Percentiles rank a stretch among this genome's conserved stretches.
Conservation (phyloP, 2,888 invertebrate species). For the Agrochola lychnidis region DNA sequence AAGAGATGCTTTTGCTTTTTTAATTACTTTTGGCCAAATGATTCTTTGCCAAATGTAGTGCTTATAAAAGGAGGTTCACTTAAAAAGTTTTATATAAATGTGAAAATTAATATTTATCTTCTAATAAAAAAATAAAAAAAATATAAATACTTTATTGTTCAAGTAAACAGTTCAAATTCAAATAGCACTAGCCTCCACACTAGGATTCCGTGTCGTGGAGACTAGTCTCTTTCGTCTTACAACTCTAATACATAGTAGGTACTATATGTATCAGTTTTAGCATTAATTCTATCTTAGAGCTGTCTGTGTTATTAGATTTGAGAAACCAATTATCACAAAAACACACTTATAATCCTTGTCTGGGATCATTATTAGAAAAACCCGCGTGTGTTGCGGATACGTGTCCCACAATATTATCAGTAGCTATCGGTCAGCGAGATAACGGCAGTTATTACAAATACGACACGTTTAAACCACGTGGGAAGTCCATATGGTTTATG, state of each 20-base stretch:
- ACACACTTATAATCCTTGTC: not conserved
- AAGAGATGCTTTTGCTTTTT: not conserved
- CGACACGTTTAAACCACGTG: not conserved
- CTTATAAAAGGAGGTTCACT: not conserved
- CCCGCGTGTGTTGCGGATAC: not conserved
- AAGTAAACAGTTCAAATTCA: too few relatives aligned
- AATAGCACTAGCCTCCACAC: too few relatives aligned
- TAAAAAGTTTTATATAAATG: not conserved
- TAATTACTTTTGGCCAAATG: not conserved
- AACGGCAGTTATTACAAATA: slow-evolving; percentile 11
- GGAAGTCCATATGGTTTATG: not conserved
- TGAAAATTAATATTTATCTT: not conserved
- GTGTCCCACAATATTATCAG: slow-evolving; percentile 2
- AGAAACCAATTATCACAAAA: not conserved
- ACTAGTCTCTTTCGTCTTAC: too few relatives aligned
- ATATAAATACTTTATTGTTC: too few relatives aligned
- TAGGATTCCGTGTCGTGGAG: too few relatives aligned
- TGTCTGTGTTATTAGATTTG: not conserved
- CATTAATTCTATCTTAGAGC: too few relatives aligned
- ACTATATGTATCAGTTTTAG: too few relatives aligned
- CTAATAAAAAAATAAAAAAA: too few relatives aligned
- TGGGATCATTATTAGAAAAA: slow-evolving; percentile 15
- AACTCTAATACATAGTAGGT: too few relatives aligned
- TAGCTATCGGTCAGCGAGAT: slow-evolving; percentile 9
- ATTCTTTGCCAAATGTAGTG: not conserved